Conservation (phyloP, 1,140 invertebrate genomes). For the Matsumurasca onukii region DNA sequence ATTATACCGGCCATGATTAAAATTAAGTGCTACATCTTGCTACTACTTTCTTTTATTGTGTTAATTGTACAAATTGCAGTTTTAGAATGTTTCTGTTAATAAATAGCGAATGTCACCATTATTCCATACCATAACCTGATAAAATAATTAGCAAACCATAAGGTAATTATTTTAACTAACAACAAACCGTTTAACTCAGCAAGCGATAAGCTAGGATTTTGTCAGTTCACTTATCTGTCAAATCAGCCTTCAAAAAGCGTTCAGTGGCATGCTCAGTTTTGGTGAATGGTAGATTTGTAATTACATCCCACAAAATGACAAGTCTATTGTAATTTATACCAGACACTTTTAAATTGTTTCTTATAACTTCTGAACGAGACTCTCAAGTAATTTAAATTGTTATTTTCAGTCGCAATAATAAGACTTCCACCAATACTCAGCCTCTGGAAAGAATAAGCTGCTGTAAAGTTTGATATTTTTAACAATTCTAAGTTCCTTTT, state of each 20-base stretch:
- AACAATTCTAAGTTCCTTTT: neutral
- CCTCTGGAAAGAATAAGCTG: neutral
- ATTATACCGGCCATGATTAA: too few species aligned
- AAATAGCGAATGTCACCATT: neutral
- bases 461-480: neutral
- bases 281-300: neutral
- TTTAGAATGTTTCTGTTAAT: neutral
- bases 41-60: neutral
- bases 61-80: neutral
- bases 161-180: neutral
- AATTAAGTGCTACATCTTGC: neutral
- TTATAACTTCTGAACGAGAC: neutral
- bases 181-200: neutral
- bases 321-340: neutral
- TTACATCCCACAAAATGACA: neutral
- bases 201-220: neutral
- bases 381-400: neutral
- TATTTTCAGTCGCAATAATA: neutral
- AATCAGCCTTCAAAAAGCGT: too few species aligned
- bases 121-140: neutral
- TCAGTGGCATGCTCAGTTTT: too few species aligned
- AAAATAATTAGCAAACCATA: neutral
- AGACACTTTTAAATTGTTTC: neutral
- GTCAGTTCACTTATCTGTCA: too few species aligned
- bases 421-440: neutral